A percentile compares a stretch with the other conserved stretches of the same genome.
Evolutionary conservation across 2,113 vertebrate species (phyloP).

Genomic region (Pao palembangensis): DNA sequence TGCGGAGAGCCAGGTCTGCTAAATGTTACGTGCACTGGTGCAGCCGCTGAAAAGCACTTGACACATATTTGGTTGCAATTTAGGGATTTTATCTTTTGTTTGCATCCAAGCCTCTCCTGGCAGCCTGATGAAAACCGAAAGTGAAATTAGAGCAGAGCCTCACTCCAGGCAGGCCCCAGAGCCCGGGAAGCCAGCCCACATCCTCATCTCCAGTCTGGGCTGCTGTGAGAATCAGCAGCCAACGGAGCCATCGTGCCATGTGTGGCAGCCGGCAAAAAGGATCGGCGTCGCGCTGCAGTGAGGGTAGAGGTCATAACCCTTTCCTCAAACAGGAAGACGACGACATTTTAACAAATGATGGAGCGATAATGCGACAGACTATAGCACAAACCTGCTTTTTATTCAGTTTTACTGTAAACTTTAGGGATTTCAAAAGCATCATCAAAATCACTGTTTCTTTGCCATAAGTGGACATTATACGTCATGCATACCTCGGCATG

Average conservation of each 20-base stretch:
- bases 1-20: too few relatives aligned
- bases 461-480: too few relatives aligned
- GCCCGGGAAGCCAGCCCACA: conserved; percentile 18
- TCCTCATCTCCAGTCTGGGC: conserved; percentile 19
- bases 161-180: conserved; percentile 21
- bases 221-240: conserved; percentile 11
- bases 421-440: too few relatives aligned
- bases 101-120: conserved; percentile 7
- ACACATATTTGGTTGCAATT: background rate
- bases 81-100: background rate
- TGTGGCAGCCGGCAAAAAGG: conserved; percentile 18
- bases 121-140: conserved; percentile 21
- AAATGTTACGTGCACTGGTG: too few relatives aligned
- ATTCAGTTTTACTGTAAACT: too few relatives aligned
- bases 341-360: background rate
- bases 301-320: background rate
- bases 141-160: conserved; percentile 3
- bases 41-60: too few relatives aligned
- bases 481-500: too few relatives aligned
- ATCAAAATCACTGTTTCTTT: too few relatives aligned
- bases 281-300: conserved; percentile 30
- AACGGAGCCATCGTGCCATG: conserved; percentile 3
- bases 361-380: too few relatives aligned
- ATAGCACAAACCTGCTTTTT: too few relatives aligned
- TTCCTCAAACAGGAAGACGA: background rate